Evolutionary conservation across 2,888 invertebrate genomes (phyloP).

Genomic region (Nebria brevicollis): DNA sequence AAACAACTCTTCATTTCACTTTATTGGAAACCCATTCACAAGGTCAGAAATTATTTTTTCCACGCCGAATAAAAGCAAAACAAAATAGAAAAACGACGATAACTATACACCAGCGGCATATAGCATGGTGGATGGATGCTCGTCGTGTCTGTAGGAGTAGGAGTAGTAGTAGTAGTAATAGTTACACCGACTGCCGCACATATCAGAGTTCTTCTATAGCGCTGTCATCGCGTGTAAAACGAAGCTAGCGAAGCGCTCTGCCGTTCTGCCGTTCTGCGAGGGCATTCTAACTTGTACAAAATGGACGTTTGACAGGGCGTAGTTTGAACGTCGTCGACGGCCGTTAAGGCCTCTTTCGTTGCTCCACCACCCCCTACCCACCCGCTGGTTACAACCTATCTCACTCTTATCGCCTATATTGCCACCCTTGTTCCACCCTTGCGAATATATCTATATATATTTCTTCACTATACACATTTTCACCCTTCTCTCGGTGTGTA

Average conservation of each 20-base stretch:
- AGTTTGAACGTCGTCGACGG: conserved; percentile 59
- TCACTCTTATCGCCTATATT: conserved; percentile 2
- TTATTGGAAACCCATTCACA: background rate
- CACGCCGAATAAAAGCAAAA: background rate
- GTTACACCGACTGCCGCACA: background rate
- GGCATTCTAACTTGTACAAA: conserved; percentile 53
- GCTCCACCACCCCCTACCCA: conserved; percentile 2
- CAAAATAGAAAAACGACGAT: background rate
- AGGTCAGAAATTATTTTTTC: background rate
- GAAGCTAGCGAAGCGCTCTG: background rate
- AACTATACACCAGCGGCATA: background rate
- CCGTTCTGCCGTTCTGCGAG: background rate
- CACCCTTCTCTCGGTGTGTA: conserved; percentile 32
- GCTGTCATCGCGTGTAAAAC: conserved; percentile 25
- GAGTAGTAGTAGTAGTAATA: background rate
- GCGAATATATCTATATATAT: background rate
- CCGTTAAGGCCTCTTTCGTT: conserved; percentile 40
- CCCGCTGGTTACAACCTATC: background rate
- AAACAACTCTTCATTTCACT: background rate
- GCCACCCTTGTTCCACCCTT: conserved; percentile 12
- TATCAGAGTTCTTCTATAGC: background rate
- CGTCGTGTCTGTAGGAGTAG: background rate
- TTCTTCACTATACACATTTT: conserved; percentile 1
- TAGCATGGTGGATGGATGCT: background rate
- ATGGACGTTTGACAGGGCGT: conserved; percentile 57